Evolutionary conservation across 2,113 vertebrate genomes (phyloP).

Genomic region (Dasyprocta punctata): DNA sequence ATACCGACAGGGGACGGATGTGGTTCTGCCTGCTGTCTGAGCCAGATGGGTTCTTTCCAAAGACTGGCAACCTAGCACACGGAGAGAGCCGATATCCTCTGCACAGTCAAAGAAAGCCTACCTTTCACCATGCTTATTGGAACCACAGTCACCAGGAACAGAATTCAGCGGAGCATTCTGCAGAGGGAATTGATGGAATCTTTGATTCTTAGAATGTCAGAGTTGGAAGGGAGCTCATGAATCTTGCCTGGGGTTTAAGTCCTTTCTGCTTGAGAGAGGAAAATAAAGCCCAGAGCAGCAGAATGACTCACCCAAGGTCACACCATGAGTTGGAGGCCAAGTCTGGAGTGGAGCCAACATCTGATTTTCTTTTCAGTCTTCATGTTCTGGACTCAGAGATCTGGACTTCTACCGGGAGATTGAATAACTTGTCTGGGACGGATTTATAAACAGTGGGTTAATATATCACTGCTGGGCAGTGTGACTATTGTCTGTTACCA

Average conservation of each 20-base stretch:
- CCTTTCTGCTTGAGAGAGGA: background rate
- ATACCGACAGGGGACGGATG: background rate
- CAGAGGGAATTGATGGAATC: background rate
- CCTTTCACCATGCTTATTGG: background rate
- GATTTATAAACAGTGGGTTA: slow-evolving; percentile 43
- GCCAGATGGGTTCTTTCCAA: background rate
- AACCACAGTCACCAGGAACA: slow-evolving; percentile 1
- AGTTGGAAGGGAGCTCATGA: background rate
- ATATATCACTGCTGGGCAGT: background rate
- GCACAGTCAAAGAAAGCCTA: background rate
- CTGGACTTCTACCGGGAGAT: slow-evolving; percentile 19
- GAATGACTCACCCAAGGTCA: background rate
- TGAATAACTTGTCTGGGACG: background rate
- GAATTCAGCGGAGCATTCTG: background rate
- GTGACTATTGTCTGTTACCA: background rate
- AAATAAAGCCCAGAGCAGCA: background rate
- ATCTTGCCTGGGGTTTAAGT: background rate
- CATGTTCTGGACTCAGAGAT: background rate
- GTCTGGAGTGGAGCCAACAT: background rate
- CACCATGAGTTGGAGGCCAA: background rate
- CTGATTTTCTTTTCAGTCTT: slow-evolving; percentile 21
- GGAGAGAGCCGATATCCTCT: background rate
- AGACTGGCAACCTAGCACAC: background rate
- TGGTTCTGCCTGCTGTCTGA: background rate
- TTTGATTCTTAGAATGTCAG: slow-evolving; percentile 31